phyloP scores from a whole-genome alignment of 2,797 vertebrate genomes.

The Tauraco hartlaubi region DNA sequence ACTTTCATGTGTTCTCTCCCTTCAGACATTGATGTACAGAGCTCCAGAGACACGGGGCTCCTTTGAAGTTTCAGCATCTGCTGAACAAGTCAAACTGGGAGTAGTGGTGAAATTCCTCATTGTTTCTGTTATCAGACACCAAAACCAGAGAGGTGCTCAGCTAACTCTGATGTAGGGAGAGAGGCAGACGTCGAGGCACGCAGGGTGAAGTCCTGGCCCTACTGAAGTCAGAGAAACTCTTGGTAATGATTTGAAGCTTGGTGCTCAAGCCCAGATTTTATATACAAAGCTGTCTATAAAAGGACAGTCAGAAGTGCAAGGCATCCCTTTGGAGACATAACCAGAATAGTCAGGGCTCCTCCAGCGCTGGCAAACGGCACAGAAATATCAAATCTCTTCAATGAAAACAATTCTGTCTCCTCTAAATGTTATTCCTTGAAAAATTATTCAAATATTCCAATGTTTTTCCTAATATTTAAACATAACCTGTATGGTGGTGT shows the following conservation, averaged over 20 bases:
- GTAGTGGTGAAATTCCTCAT: background rate
- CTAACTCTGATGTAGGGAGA: background rate
- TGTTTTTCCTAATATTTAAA: background rate
- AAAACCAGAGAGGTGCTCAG: background rate
- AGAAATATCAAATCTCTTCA: background rate
- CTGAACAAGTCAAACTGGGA: background rate
- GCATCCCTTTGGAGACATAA: background rate
- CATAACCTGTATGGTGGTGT: background rate
- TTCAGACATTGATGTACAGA: background rate
- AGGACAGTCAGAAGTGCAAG: background rate
- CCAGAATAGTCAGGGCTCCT: background rate
- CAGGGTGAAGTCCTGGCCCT: background rate
- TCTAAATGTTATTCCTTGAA: background rate
- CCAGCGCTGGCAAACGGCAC: background rate
- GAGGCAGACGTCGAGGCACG: background rate
- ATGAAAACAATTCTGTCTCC: background rate
- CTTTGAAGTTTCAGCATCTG: conserved; percentile 34
- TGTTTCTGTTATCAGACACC: background rate
- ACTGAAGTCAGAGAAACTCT: background rate
- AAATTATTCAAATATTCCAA: background rate
- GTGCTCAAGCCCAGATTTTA: background rate
- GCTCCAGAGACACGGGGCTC: background rate
- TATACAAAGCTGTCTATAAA: background rate
- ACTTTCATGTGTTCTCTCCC: conserved; percentile 3
- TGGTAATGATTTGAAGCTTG: background rate